phyloP scores from a whole-genome alignment of 2,113 vertebrate species.

The Rhodinocichla rosea region DNA sequence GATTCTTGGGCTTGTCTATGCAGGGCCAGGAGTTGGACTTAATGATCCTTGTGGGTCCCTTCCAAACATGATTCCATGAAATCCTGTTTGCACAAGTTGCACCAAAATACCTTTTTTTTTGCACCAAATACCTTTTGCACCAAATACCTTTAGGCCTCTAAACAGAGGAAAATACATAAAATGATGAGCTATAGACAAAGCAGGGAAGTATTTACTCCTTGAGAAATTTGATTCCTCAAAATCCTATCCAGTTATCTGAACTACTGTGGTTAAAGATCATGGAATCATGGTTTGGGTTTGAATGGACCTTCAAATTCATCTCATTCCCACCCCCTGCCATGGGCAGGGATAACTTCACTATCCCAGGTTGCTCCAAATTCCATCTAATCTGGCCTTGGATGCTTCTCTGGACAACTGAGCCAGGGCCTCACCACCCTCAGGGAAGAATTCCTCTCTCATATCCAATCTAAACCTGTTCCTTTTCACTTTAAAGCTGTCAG shows the following conservation, averaged over 20 bases:
- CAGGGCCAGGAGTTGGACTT: not conserved
- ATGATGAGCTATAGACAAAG: not conserved
- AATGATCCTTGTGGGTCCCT: not conserved
- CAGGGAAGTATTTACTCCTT: not conserved
- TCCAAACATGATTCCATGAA: not conserved
- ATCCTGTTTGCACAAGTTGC: not conserved
- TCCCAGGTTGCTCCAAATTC: not conserved
- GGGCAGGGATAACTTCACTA: not conserved
- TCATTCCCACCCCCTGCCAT: rapidly evolving
- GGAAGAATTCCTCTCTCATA: not conserved
- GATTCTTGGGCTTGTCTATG: not conserved
- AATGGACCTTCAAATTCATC: not conserved
- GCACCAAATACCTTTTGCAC: not conserved
- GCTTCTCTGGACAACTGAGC: not conserved
- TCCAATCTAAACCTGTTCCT: not conserved
- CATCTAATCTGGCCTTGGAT: rapidly evolving
- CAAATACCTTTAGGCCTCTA: not conserved
- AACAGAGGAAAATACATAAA: not conserved
- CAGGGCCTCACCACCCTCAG: not conserved
- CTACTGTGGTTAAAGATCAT: too few species aligned
- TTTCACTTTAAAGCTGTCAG: not conserved
- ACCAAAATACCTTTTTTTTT: too few species aligned
- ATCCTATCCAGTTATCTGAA: not conserved
- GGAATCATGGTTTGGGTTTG: not conserved
- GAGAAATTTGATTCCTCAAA: not conserved